Conservation (phyloP, 2,797 vertebrate species). For the Lindbergichthys nudifrons region DNA sequence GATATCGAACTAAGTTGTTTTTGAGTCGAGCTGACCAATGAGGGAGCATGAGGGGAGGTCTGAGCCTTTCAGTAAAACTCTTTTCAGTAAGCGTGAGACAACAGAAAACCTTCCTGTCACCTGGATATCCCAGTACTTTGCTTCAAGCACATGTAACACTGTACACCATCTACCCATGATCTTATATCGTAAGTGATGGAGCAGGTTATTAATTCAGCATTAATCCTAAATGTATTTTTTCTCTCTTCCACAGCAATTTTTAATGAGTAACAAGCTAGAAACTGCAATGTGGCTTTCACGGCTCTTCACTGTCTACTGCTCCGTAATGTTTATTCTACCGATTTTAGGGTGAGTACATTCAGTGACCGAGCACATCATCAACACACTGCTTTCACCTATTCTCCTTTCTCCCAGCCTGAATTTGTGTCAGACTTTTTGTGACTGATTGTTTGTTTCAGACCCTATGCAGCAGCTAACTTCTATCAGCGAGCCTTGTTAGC, state of each 20-base stretch:
- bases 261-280: conserved; percentile 96
- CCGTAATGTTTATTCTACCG: conserved; percentile 96
- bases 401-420: background rate
- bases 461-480: conserved; percentile 96
- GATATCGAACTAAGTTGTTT: conserved; percentile 39
- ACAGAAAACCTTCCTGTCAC: background rate
- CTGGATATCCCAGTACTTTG: background rate
- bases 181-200: background rate
- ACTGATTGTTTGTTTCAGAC: conserved; percentile 78
- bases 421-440: conserved; percentile 8
- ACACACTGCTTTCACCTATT: background rate
- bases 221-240: background rate
- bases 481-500: conserved; percentile 98
- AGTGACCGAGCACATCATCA: background rate
- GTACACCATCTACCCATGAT: background rate
- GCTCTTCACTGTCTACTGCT: conserved; percentile 97
- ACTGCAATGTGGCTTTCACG: conserved; percentile 99
- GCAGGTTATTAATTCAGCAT: background rate
- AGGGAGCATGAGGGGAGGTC: background rate
- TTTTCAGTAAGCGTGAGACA: conserved; percentile 2
- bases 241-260: conserved; percentile 89
- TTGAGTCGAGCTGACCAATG: background rate
- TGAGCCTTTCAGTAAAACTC: background rate
- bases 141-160: background rate
- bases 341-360: conserved; percentile 91